Percentiles rank a stretch among this genome's conserved stretches.
These are phyloP conservation scores for Nephrotoma appendiculata DNA, from an alignment of 2,888 invertebrate genomes.

Conservation along the genomic window DNA sequence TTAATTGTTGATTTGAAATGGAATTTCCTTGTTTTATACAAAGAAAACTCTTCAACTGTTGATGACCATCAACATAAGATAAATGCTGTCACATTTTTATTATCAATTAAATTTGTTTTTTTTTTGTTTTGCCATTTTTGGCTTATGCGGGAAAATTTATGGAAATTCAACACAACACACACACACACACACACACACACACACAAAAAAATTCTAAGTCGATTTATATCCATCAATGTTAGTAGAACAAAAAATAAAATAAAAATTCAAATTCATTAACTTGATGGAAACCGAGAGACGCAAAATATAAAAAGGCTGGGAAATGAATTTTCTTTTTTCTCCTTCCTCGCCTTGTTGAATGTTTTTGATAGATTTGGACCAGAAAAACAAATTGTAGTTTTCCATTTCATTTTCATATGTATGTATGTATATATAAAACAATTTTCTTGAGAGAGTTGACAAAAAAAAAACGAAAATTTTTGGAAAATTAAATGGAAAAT, in stretches of 20 bases:
- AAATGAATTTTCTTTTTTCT: not conserved
- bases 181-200: not conserved
- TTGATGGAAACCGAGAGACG: not conserved
- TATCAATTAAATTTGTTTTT: not conserved
- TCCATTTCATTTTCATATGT: not conserved
- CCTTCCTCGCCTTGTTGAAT: not conserved
- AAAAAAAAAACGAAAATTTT: not conserved
- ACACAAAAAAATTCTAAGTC: not conserved
- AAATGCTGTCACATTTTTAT: not conserved
- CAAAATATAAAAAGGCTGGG: not conserved
- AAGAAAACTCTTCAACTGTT: not conserved
- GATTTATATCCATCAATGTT: not conserved
- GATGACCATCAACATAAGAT: not conserved
- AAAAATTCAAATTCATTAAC: not conserved
- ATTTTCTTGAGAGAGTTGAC: not conserved
- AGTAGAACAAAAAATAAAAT: not conserved
- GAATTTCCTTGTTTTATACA: not conserved
- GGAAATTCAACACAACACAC: not conserved
- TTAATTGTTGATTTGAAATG: not conserved
- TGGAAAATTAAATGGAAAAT: not conserved
- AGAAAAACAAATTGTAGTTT: not conserved
- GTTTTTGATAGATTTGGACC: not conserved
- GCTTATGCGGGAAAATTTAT: not conserved
- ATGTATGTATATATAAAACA: not conserved
- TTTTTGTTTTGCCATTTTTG: not conserved